Evolutionary conservation across 2,113 vertebrate genomes (phyloP).

Genomic region (Lasiurus borealis): DNA sequence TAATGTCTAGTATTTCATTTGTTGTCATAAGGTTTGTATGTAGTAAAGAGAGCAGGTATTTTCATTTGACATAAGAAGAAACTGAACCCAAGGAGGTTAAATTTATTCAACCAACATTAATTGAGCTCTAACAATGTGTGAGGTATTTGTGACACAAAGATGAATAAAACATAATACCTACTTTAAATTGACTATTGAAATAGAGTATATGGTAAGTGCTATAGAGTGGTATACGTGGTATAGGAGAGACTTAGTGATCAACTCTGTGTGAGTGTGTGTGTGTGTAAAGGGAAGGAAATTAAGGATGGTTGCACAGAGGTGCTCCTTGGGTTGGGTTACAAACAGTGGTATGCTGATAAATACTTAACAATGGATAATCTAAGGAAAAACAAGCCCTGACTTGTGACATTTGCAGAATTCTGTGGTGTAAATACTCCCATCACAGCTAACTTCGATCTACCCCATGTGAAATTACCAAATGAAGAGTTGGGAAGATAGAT

Average conservation of each 20-base stretch:
- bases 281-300: neutral
- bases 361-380: neutral
- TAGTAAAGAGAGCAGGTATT: constrained; percentile 32
- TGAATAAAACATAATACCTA: neutral
- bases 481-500: neutral
- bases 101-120: constrained; percentile 19
- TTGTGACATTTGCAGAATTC: neutral
- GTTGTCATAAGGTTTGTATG: neutral
- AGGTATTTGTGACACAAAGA: constrained; percentile 31
- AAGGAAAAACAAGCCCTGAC: neutral
- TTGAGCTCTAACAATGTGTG: neutral
- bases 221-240: neutral
- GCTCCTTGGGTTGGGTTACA: neutral
- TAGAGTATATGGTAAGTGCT: neutral
- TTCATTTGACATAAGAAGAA: constrained; percentile 40
- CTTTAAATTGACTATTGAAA: constrained; percentile 1
- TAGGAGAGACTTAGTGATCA: neutral
- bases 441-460: neutral
- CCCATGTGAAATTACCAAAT: neutral
- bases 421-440: neutral
- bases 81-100: constrained; percentile 19
- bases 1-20: constrained; percentile 50
- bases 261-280: neutral
- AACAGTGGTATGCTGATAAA: neutral
- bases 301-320: neutral